These are phyloP conservation scores for Oenanthe melanoleuca DNA, from an alignment of 2,113 vertebrate genomes.

Conservation along the genomic window DNA sequence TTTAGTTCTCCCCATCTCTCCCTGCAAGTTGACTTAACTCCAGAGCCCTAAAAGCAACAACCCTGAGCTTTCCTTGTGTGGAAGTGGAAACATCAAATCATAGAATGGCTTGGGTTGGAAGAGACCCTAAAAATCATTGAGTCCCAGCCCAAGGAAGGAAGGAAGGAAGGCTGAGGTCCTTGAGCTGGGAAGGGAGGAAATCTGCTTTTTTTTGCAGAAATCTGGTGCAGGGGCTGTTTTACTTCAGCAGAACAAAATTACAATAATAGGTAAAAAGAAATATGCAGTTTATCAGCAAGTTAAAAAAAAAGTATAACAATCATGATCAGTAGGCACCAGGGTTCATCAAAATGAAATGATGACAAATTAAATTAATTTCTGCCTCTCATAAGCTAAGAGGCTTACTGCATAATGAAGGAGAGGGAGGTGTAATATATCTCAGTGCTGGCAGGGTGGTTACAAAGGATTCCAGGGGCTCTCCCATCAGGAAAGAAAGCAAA, in stretches of 20 bases:
- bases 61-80: background rate
- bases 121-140: background rate
- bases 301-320: background rate
- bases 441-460: background rate
- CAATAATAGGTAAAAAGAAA: background rate
- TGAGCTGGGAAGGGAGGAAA: background rate
- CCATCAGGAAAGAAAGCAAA: background rate
- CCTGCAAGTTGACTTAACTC: background rate
- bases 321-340: background rate
- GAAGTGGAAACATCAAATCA: no score
- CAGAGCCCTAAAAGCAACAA: background rate
- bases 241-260: background rate
- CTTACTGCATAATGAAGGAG: slow-evolving; percentile 20
- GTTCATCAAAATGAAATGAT: slow-evolving; percentile 22
- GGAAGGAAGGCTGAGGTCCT: background rate
- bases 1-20: background rate
- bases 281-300: background rate
- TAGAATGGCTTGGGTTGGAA: background rate
- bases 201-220: background rate
- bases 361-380: slow-evolving; percentile 41
- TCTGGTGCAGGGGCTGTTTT: background rate
- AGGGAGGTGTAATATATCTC: background rate
- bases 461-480: background rate
- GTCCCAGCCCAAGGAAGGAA: background rate
- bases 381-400: slow-evolving; percentile 32